Conservation (phyloP, 2,113 vertebrate species). For the Myanophis thanlyinensis region DNA sequence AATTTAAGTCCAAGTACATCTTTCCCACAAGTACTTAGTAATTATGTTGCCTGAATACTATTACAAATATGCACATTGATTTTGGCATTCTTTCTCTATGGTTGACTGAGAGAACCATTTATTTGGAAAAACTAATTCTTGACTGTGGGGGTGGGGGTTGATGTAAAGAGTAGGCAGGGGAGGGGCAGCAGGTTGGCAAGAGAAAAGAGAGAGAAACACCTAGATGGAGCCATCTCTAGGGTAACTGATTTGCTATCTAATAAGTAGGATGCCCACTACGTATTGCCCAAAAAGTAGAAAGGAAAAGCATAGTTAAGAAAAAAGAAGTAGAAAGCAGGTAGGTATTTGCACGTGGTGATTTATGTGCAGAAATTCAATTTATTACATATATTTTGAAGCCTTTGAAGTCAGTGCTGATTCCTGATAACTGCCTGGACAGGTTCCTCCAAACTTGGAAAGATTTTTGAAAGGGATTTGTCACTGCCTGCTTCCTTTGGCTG, state of each 20-base stretch:
- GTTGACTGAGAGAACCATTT: background rate
- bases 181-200: background rate
- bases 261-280: background rate
- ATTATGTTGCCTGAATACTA: background rate
- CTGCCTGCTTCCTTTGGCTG: too few species aligned
- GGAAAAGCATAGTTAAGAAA: background rate
- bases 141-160: background rate
- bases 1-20: background rate
- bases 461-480: too few species aligned
- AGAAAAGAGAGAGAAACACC: background rate
- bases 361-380: too few species aligned
- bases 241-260: background rate
- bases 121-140: background rate
- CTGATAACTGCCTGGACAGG: too few species aligned
- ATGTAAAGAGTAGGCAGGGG: background rate
- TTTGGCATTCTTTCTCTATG: background rate
- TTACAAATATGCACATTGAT: background rate
- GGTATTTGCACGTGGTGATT: background rate
- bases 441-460: too few species aligned
- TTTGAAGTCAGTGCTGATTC: too few species aligned
- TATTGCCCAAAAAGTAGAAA: background rate
- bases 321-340: too few species aligned
- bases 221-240: background rate
- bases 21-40: background rate
- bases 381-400: too few species aligned